Evolutionary conservation across 2,888 invertebrate genomes (phyloP).

Genomic region (Bellardia bayeri): DNA sequence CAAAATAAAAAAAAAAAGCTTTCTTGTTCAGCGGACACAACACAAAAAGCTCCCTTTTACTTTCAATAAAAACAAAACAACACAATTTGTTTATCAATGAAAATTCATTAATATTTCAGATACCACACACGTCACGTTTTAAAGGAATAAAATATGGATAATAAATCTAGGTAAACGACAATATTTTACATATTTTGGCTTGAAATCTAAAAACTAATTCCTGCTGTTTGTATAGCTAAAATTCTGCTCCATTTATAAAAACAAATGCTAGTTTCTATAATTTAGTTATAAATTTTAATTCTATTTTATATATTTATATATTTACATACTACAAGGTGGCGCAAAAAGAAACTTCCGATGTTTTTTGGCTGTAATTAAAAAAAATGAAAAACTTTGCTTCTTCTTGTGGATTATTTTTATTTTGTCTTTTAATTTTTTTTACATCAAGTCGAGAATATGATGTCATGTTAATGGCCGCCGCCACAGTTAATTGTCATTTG

Average conservation of each 20-base stretch:
- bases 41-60: conserved; percentile 1
- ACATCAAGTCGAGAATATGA: no score
- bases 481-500: no score
- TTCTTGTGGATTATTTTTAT: no score
- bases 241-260: conserved; percentile 13
- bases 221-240: conserved; percentile 43
- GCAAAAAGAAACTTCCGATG: no score
- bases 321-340: not conserved
- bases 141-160: conserved; percentile 47
- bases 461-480: no score
- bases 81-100: conserved; percentile 42
- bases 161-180: conserved; percentile 57
- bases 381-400: no score
- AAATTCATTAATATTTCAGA: conserved; percentile 65
- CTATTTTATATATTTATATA: not conserved
- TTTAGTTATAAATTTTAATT: not conserved
- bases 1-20: not conserved
- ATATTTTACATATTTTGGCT: conserved; percentile 37
- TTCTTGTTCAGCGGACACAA: not conserved
- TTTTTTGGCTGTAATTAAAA: no score
- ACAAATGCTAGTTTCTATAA: conserved; percentile 16
- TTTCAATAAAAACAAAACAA: conserved; percentile 3
- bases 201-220: conserved; percentile 20
- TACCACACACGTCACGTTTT: conserved; percentile 20
- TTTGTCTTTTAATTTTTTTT: no score